phyloP scores from a whole-genome alignment of 2,888 invertebrate species.

The Agelastica alni region DNA sequence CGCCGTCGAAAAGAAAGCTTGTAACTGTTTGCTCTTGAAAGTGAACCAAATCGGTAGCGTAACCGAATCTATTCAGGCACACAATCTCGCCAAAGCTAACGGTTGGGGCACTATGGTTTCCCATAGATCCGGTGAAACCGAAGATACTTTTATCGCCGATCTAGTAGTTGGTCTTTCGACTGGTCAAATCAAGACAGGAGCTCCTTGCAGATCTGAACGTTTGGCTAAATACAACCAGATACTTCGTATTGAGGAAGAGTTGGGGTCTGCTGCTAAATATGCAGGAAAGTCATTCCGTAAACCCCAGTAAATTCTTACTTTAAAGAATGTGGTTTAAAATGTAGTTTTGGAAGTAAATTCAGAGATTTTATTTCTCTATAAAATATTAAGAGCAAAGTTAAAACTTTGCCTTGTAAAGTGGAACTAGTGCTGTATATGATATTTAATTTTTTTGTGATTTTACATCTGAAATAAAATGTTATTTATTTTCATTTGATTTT shows the following conservation, averaged over 20 bases:
- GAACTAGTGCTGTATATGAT: not conserved
- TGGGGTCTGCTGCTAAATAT: slow-evolving; percentile 87
- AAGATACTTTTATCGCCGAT: slow-evolving; percentile 99
- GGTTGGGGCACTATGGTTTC: slow-evolving; percentile 99
- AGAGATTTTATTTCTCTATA: slow-evolving; percentile 5
- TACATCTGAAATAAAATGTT: slow-evolving; percentile 9
- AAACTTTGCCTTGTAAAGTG: not conserved
- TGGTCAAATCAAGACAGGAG: slow-evolving; percentile 99
- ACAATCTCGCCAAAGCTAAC: slow-evolving; percentile 81
- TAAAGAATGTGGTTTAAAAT: not conserved
- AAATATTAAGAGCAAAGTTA: slow-evolving; percentile 5
- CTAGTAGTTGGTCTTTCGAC: slow-evolving; percentile 97
- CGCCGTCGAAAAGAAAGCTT: slow-evolving; percentile 95
- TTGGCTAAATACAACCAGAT: slow-evolving; percentile 99
- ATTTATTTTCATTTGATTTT: not conserved
- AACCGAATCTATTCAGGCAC: slow-evolving; percentile 95
- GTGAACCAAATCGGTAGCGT: slow-evolving; percentile 98
- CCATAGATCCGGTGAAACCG: slow-evolving; percentile 96
- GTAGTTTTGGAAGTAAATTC: too few species aligned
- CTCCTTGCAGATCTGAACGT: slow-evolving; percentile 98
- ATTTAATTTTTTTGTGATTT: slow-evolving; percentile 1
- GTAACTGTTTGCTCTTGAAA: slow-evolving; percentile 95
- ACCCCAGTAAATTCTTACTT: slow-evolving; percentile 59
- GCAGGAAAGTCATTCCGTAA: slow-evolving; percentile 96
- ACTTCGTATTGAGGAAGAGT: slow-evolving; percentile 96